Evolutionary conservation across 1,140 invertebrate genomes (phyloP), one percentile per base, ranked within the genome.

Genomic region (Bombus breviceps): DNA sequence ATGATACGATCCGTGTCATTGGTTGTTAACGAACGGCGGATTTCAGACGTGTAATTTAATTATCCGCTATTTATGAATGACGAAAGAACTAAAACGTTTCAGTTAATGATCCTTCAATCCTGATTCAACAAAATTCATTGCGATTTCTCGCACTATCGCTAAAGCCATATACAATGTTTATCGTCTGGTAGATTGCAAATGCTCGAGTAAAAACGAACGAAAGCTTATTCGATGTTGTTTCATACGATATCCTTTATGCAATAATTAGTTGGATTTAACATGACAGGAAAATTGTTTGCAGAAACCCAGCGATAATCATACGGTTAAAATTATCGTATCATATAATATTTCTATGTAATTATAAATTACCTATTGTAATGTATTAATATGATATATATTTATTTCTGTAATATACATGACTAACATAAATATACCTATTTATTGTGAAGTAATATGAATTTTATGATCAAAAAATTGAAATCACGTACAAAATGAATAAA

Each of bases 221-320:
- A 3, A 22, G 32, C 43, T 32, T 69, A 41, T 59, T 34, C 37
- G 13, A 34, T 18, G 34, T 25, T 43, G 25, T 62, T 64, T 43
- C 47, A 37, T 22, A 47, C 22, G 9, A 32, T 57, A 34, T 37
- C 34, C 53, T 66, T 28, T 32, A 66, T 6, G 47, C 5, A 2
- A 53, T 53, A 53, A 82, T 82, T 66, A 59, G 41, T 47, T 75
- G 13, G 18, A 64, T 47, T 64, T 32, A 43, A 79, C 34, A 22
- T 25, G 12, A 6, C 13, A 22, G 4, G 8, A 64, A 43, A 37
- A 66, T 37, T 9, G 41, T 13, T 82, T 39, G 15, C 57, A 15
- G 18, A 53, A 47, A 37, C 18, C 6, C 18, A 22, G 6, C 25
- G 18, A 10, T n/a, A 9, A 34, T 3, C 47, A 37, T 41, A 22